Base-by-base conservation (phyloP, 23 tunicate species). In the Corella eumyota region DNA sequence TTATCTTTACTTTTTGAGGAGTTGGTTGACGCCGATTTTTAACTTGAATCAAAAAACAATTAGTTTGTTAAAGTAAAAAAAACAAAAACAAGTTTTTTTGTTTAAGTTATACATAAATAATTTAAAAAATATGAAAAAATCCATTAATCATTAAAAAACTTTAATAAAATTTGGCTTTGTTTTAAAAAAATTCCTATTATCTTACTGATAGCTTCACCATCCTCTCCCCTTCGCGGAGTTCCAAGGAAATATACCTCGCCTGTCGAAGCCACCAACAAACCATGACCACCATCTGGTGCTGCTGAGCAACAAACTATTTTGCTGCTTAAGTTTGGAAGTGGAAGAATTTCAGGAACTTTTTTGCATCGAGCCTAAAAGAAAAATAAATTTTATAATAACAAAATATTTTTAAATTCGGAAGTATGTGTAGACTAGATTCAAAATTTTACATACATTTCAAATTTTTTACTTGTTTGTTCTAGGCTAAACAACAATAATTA, bases 201-300 rank as follows among this genome's bases (percentile, higher is more conserved):
- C 13, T 9, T 40, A 40, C 48, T 51, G 23, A 11, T 19, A 51
- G 68, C 26, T 55, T 66, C 71, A 4, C 91, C 91, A 32, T 81
- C 79, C 36, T 81, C 91, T 19, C 91, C 91, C 31, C 79, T 28
- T 1, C 34, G 62, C 6, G 91, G 30, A n/a, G 80, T 81, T 19
- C 91, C 91, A 1, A 67, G 70, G 32, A 81, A 81, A 60, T 64
- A 81, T 24, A 54, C 79, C n/a, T 40, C 69, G 32, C 91, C 91
- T 25, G 61, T 37, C 15, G 66, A 71, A 1, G 79, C 36, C 17
- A 81, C 44, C 29, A 81, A 45, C 4, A 81, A 35, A 2, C 80
- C 91, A 45, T 81, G 65, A 24, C 65, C 80, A 6, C 72, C 91
- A 30, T 78, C 75, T 11, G 64, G 49, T 13, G 91, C 70, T 2